phyloP scores from a whole-genome alignment of 2,113 vertebrate genomes.

The Gracilinanus agilis region DNA sequence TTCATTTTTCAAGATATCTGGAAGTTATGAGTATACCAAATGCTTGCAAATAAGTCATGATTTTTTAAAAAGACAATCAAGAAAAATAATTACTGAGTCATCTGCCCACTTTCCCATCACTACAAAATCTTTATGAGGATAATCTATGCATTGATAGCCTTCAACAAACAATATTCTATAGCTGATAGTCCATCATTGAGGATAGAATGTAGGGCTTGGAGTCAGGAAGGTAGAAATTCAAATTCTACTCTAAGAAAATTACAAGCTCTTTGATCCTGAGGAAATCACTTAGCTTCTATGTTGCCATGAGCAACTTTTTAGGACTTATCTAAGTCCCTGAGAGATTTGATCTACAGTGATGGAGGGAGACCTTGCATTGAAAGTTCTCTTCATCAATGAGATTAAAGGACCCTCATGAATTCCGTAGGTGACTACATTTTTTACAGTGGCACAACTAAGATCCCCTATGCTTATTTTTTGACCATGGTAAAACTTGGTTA shows the following conservation, averaged over 20 bases:
- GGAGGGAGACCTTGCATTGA: not conserved
- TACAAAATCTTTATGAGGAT: not conserved
- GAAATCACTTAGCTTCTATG: not conserved
- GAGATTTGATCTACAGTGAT: not conserved
- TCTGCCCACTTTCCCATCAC: not conserved
- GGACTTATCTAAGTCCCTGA: not conserved
- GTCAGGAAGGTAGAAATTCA: not conserved
- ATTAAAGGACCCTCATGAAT: not conserved
- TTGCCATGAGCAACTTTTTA: not conserved
- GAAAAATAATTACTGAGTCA: not conserved
- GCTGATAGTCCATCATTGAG: not conserved
- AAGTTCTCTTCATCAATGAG: not conserved
- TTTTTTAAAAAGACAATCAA: not conserved
- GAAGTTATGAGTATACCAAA: not conserved
- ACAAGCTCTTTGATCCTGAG: not conserved
- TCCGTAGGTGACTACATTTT: not conserved
- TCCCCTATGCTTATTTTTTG: not conserved
- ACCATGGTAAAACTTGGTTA: not conserved
- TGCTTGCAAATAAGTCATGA: not conserved
- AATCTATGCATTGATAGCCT: not conserved
- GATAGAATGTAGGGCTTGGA: not conserved
- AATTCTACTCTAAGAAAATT: not conserved
- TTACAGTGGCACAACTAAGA: not conserved
- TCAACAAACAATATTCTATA: not conserved
- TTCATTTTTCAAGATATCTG: not conserved